Evolutionary conservation across 2,113 vertebrate genomes (phyloP).

Genomic region (Archocentrus centrarchus): DNA sequence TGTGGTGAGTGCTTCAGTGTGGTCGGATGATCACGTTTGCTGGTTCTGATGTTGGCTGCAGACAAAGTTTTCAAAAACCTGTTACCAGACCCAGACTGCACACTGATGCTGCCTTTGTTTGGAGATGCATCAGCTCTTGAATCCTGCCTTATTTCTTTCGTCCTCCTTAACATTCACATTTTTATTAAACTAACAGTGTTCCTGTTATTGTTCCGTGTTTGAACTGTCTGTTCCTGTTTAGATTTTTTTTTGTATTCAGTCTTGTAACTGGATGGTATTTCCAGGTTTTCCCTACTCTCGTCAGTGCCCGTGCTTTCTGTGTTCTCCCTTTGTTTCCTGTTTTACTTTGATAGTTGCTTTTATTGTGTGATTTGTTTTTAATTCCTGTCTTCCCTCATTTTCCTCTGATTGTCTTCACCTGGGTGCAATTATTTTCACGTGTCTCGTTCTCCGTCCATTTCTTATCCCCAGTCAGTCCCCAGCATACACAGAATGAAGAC

Average conservation of each 20-base stretch:
- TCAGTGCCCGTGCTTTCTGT: too few relatives aligned
- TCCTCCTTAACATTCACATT: too few relatives aligned
- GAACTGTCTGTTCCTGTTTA: too few relatives aligned
- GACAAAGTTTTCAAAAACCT: not conserved
- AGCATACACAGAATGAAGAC: not conserved
- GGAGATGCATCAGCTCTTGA: not conserved
- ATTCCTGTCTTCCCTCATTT: not conserved
- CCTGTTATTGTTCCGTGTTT: too few relatives aligned
- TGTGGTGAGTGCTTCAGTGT: not conserved
- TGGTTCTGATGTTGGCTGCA: not conserved
- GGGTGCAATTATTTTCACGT: not conserved
- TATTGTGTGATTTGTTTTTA: not conserved
- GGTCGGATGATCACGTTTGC: not conserved
- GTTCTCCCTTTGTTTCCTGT: not conserved
- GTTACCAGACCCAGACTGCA: not conserved
- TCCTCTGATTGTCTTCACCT: not conserved
- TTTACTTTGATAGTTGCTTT: not conserved
- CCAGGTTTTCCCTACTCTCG: too few relatives aligned
- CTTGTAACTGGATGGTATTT: too few relatives aligned
- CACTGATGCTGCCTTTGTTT: not conserved
- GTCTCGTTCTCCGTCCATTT: not conserved
- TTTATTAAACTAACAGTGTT: too few relatives aligned
- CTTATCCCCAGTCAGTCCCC: not conserved
- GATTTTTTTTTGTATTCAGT: too few relatives aligned
- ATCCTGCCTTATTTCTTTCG: too few relatives aligned